Conservation (phyloP, 2,113 vertebrate species). For the Clinocottus analis region DNA sequence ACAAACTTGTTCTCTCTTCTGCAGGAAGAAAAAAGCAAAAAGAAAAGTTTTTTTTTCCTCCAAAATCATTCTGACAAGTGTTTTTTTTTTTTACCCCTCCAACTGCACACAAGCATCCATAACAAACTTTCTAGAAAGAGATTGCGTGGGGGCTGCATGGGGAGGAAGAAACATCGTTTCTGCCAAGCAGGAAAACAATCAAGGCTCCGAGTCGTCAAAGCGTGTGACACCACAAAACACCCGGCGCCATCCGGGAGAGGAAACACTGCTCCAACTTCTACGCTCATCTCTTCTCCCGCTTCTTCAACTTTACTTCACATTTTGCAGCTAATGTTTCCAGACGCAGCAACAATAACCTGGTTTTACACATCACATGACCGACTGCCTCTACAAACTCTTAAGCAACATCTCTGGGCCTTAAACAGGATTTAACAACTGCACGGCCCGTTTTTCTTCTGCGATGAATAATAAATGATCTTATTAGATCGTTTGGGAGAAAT, state of each 20-base stretch:
- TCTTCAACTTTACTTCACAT: slow-evolving; percentile 40
- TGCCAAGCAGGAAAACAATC: slow-evolving; percentile 74
- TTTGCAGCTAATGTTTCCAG: slow-evolving; percentile 20
- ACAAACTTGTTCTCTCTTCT: slow-evolving; percentile 62
- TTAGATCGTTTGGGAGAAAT: neutral
- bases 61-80: slow-evolving; percentile 64
- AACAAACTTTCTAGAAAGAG: slow-evolving; percentile 73
- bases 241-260: slow-evolving; percentile 58
- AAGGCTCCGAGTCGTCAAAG: slow-evolving; percentile 74
- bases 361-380: neutral
- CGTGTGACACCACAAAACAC: slow-evolving; percentile 68
- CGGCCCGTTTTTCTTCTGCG: neutral
- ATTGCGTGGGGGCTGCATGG: slow-evolving; percentile 52
- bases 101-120: slow-evolving; percentile 62
- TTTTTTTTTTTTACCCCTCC: slow-evolving; percentile 25
- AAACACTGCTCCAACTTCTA: slow-evolving; percentile 47
- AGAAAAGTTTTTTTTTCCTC: slow-evolving; percentile 42
- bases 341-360: slow-evolving; percentile 31
- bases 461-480: neutral
- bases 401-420: neutral
- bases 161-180: slow-evolving; percentile 64
- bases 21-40: slow-evolving; percentile 26
- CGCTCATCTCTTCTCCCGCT: slow-evolving; percentile 12
- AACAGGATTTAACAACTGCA: slow-evolving; percentile 1
- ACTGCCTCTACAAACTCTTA: slow-evolving; percentile 1